Evolutionary conservation across 2,797 vertebrate genomes (phyloP).

Genomic region (Ptychobarbus kaznakovi): DNA sequence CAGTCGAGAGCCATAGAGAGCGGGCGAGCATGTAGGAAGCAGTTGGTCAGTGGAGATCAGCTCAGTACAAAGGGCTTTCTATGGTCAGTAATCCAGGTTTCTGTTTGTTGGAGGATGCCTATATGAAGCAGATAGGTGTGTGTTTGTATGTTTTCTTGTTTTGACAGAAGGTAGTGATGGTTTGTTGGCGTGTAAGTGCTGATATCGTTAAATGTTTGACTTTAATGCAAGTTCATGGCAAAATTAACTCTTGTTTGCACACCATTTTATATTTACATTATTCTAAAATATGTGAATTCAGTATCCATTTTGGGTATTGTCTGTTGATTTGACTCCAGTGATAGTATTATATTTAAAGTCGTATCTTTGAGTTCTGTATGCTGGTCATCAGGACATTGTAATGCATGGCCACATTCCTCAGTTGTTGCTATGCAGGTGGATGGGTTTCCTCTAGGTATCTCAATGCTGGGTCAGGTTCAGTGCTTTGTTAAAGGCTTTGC

Average conservation of each 20-base stretch:
- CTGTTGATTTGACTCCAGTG: not conserved
- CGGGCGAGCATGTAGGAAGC: conserved; percentile 64
- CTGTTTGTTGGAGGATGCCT: conserved; percentile 17
- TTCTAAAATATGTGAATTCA: not conserved
- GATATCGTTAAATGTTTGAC: conserved; percentile 60
- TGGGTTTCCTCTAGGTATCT: not conserved
- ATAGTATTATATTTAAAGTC: not conserved
- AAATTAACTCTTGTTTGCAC: conserved; percentile 3
- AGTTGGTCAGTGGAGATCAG: conserved; percentile 42
- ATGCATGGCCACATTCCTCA: conserved; percentile 23
- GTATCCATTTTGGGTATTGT: not conserved
- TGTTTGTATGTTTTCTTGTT: conserved; percentile 18
- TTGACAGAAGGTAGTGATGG: conserved; percentile 26
- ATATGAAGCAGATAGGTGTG: conserved; percentile 12
- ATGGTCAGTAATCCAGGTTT: conserved; percentile 32
- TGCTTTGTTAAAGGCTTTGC: conserved; percentile 16
- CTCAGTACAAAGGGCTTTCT: conserved; percentile 21
- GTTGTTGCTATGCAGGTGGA: conserved; percentile 54
- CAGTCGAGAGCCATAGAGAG: conserved; percentile 59
- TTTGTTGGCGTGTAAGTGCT: conserved; percentile 18
- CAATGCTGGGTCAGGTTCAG: not conserved
- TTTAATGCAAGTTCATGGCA: conserved; percentile 38
- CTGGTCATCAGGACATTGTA: conserved; percentile 40
- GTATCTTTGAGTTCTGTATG: not conserved
- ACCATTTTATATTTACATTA: not conserved